These are phyloP conservation scores for Saccostrea cuccullata DNA, from an alignment of 1,140 invertebrate genomes.

Conservation along the genomic window DNA sequence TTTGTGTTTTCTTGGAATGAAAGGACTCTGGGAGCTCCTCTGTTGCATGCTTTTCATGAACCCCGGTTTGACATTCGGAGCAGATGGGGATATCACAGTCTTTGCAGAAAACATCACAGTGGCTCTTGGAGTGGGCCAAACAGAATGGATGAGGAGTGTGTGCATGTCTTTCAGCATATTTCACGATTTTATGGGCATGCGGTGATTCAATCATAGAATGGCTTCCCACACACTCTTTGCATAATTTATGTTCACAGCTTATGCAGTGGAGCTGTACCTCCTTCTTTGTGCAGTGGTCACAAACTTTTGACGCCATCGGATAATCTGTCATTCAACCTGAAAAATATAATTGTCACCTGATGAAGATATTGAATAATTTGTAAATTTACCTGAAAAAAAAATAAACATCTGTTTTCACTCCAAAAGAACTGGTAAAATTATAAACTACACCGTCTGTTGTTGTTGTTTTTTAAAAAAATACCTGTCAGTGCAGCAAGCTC, in stretches of 20 bases:
- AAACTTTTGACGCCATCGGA: neutral
- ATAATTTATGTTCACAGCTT: neutral
- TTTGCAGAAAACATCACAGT: neutral
- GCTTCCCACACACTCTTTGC: conserved; percentile 7
- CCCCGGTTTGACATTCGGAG: neutral
- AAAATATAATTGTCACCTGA: too few relatives aligned
- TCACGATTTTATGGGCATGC: neutral
- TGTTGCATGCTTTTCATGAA: neutral
- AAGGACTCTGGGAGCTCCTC: neutral
- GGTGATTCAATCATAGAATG: neutral
- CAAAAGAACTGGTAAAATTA: too few relatives aligned
- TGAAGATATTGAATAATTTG: neutral
- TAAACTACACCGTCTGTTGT: too few relatives aligned
- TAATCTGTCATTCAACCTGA: too few relatives aligned
- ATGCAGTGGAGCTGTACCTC: neutral
- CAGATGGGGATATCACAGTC: conserved; percentile 12
- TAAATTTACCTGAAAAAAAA: neutral
- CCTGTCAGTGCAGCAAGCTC: too few relatives aligned
- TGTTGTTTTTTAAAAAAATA: too few relatives aligned
- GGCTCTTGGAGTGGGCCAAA: neutral
- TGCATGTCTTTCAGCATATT: neutral
- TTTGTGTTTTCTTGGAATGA: neutral
- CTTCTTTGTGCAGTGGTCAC: neutral
- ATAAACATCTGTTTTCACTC: too few relatives aligned
- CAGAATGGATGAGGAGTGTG: neutral